A percentile compares a stretch with the other conserved stretches of the same genome.
Conservation (phyloP, 2,888 invertebrate species). For the Plagodis dolabraria region DNA sequence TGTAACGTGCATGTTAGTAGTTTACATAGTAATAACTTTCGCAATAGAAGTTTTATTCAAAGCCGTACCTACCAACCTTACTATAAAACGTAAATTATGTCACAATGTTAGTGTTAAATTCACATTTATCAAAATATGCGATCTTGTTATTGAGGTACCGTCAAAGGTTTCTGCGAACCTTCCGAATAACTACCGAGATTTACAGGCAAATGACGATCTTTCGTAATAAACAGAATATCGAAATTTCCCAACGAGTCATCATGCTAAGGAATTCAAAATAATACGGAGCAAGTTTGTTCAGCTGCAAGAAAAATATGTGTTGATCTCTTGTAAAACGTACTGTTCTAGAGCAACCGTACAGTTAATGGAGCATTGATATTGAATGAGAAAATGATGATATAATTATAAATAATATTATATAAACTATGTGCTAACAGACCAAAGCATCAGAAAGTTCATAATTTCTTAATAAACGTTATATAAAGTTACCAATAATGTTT, state of each 20-base stretch:
- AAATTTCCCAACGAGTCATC: conserved; percentile 9
- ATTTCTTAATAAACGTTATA: no score
- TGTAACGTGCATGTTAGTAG: no score
- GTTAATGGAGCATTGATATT: not conserved
- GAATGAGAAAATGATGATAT: no score
- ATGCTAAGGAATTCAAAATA: conserved; percentile 10
- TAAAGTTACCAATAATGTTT: no score
- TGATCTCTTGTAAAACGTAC: not conserved
- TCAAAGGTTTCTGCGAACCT: conserved; percentile 10
- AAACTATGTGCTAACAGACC: no score
- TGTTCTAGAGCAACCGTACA: not conserved
- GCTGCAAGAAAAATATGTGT: not conserved
- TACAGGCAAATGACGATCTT: conserved; percentile 52
- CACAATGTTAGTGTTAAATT: not conserved
- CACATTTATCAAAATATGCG: no score
- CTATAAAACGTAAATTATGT: not conserved
- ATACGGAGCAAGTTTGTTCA: conserved; percentile 2
- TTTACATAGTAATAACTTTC: no score
- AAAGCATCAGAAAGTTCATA: no score
- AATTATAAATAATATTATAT: no score
- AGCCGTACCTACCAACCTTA: no score
- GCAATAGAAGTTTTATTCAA: no score
- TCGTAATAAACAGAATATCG: conserved; percentile 51
- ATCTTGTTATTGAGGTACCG: no score
- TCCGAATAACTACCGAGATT: conserved; percentile 38